Evolutionary conservation across 2,888 invertebrate genomes (phyloP).

Genomic region (Brassicogethes aeneus): DNA sequence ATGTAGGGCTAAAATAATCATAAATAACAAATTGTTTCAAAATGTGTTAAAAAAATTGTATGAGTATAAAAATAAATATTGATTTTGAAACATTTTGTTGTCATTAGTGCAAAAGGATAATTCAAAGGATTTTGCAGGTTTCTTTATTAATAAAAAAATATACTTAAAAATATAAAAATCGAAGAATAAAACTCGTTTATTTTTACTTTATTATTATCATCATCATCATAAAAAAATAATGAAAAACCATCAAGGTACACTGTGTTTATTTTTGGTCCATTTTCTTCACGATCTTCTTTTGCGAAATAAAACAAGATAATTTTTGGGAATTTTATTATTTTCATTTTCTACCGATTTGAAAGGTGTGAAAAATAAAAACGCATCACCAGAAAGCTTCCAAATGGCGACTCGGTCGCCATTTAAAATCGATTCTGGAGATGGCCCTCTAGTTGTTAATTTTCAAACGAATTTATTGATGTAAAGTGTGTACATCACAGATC

Average conservation of each 20-base stretch:
- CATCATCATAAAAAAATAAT: slow-evolving; percentile 3
- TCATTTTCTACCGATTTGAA: slow-evolving; percentile 16
- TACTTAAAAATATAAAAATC: slow-evolving; percentile 2
- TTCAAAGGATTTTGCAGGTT: slow-evolving; percentile 1
- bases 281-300: not conserved
- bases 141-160: not conserved
- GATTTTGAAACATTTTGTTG: not conserved
- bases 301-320: slow-evolving; percentile 31
- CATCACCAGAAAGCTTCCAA: slow-evolving; percentile 34
- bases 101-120: slow-evolving; percentile 21
- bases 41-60: no score
- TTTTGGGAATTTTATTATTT: slow-evolving; percentile 23
- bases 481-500: slow-evolving; percentile 31
- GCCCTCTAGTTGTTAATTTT: slow-evolving; percentile 24
- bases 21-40: not conserved
- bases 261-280: not conserved
- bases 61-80: no score
- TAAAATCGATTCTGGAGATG: slow-evolving; percentile 35
- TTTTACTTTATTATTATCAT: slow-evolving; percentile 16
- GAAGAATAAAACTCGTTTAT: slow-evolving; percentile 12
- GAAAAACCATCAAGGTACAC: slow-evolving; percentile 2
- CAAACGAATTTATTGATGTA: slow-evolving; percentile 37
- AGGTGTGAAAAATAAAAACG: slow-evolving; percentile 34
- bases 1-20: no score
- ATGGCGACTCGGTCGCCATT: slow-evolving; percentile 22